These are phyloP conservation scores for Kradibia gibbosae DNA, from an alignment of 1,140 invertebrate genomes.

Conservation along the genomic window DNA sequence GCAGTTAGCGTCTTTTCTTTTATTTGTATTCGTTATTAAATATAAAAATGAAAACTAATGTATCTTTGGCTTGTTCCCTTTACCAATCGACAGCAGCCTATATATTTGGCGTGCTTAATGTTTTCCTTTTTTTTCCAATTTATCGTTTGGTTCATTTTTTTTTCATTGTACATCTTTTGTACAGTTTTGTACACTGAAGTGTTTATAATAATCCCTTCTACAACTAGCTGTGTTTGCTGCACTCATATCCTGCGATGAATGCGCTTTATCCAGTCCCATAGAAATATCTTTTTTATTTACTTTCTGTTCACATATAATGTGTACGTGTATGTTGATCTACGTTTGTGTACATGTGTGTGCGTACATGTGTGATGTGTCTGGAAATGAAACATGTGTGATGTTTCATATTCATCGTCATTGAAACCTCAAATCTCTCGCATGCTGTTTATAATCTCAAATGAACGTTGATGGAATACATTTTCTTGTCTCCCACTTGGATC, in stretches of 20 bases:
- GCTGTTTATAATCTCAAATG: constrained; percentile 46
- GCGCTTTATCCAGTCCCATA: constrained; percentile 15
- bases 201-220: constrained; percentile 50
- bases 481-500: constrained; percentile 51
- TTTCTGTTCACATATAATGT: constrained; percentile 32
- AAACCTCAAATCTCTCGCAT: neutral
- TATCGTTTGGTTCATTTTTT: constrained; percentile 51
- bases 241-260: neutral
- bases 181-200: constrained; percentile 68
- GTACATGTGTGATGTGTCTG: constrained; percentile 29
- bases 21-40: constrained; percentile 66
- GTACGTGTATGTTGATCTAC: constrained; percentile 46
- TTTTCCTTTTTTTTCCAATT: constrained; percentile 56
- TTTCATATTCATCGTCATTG: constrained; percentile 20
- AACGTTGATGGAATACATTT: constrained; percentile 63
- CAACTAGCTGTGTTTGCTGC: constrained; percentile 34
- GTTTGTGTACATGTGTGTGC: constrained; percentile 35
- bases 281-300: constrained; percentile 51
- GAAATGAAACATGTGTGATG: neutral
- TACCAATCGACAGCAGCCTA: constrained; percentile 69
- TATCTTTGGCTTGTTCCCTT: constrained; percentile 75
- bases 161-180: constrained; percentile 61
- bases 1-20: constrained; percentile 51
- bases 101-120: constrained; percentile 64
- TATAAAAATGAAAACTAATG: constrained; percentile 75